phyloP scores from a whole-genome alignment of 2,113 vertebrate species.

The Phrynosoma platyrhinos region DNA sequence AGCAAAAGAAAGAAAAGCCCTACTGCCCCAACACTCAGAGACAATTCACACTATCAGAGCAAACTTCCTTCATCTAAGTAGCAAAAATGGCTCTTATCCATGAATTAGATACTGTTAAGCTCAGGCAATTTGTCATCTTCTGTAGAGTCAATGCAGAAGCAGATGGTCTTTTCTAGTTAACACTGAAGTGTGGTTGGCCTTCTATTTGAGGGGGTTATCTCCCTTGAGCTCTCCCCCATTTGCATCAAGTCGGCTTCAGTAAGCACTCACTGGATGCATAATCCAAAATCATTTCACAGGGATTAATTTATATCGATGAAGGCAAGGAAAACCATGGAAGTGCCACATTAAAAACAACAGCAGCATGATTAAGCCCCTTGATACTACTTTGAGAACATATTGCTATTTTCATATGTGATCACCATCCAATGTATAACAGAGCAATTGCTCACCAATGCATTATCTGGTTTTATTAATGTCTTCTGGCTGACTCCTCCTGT shows the following conservation, averaged over 20 bases:
- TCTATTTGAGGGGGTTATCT: background rate
- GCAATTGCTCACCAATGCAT: background rate
- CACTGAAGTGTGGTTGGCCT: background rate
- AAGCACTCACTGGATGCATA: background rate
- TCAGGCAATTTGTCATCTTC: background rate
- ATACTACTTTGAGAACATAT: background rate
- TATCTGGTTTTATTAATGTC: background rate
- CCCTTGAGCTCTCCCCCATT: background rate
- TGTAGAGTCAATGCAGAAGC: background rate
- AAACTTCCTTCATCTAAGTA: background rate
- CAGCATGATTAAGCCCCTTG: background rate
- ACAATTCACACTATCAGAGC: background rate
- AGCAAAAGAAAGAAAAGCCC: background rate
- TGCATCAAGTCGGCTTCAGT: background rate
- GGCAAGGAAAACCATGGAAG: background rate
- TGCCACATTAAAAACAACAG: background rate
- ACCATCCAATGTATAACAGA: background rate
- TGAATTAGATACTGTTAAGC: background rate
- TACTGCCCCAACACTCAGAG: too few species aligned
- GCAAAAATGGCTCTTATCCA: background rate
- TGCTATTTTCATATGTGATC: background rate
- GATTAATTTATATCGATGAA: constrained; percentile 2
- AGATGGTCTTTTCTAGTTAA: constrained; percentile 7
- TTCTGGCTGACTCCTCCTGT: background rate
- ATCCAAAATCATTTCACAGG: background rate